Evolutionary conservation across 2,113 vertebrate species (phyloP).

Genomic region (Hippoglossus stenolepis): DNA sequence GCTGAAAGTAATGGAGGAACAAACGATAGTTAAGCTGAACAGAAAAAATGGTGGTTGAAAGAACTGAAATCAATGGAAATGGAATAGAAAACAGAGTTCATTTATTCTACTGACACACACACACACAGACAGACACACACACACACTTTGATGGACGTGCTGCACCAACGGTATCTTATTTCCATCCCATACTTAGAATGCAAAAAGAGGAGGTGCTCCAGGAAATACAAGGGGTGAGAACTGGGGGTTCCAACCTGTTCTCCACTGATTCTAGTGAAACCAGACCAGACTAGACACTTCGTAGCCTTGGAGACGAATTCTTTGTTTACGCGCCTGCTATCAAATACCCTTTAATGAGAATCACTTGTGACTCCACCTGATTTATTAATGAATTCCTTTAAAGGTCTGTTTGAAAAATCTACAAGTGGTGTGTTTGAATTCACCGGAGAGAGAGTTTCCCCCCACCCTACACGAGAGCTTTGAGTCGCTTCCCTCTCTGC

Average conservation of each 20-base stretch:
- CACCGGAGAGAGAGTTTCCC: neutral
- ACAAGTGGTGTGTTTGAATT: conserved; percentile 6
- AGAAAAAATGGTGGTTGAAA: neutral
- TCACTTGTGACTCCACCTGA: neutral
- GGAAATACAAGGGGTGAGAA: too few relatives aligned
- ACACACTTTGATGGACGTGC: too few relatives aligned
- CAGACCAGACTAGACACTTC: too few relatives aligned
- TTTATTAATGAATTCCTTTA: neutral
- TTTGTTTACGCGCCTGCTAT: neutral
- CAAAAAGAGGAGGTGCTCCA: too few relatives aligned
- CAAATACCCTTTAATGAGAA: neutral
- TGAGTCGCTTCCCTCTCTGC: conserved; percentile 1
- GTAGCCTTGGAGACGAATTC: neutral
- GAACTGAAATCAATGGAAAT: neutral
- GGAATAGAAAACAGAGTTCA: too few relatives aligned
- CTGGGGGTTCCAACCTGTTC: too few relatives aligned
- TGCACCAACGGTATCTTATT: too few relatives aligned
- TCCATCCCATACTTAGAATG: too few relatives aligned
- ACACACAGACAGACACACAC: too few relatives aligned
- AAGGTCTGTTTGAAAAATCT: conserved; percentile 2
- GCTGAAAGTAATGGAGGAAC: neutral
- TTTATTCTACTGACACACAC: too few relatives aligned
- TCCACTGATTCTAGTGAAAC: too few relatives aligned
- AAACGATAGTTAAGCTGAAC: too few relatives aligned
- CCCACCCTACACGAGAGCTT: neutral